Percentiles rank a stretch among this genome's conserved stretches.
phyloP scores from a whole-genome alignment of 2,113 vertebrate species.

The Oostethus manadensis region DNA sequence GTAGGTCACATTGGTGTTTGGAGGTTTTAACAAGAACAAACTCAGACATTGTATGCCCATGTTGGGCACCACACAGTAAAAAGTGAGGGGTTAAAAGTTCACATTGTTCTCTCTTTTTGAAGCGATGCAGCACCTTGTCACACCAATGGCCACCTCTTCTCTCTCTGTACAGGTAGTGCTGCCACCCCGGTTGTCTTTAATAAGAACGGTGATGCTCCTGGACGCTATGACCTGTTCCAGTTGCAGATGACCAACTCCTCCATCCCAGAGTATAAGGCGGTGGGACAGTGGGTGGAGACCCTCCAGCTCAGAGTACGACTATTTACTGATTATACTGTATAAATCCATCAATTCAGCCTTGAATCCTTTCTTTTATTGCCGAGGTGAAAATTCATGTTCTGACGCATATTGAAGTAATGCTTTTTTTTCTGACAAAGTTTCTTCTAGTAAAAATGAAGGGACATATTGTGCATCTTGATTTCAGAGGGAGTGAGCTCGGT shows the following conservation, averaged over 20 bases:
- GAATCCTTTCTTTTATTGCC: slow-evolving; percentile 10
- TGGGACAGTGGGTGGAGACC: slow-evolving; percentile 70
- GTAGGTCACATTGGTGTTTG: slow-evolving; percentile 25
- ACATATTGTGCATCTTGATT: slow-evolving; percentile 36
- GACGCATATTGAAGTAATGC: background rate
- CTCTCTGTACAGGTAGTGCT: slow-evolving; percentile 61
- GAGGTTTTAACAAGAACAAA: slow-evolving; percentile 9
- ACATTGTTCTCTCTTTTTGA: slow-evolving; percentile 1
- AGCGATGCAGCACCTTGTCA: slow-evolving; percentile 4
- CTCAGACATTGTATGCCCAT: slow-evolving; percentile 3
- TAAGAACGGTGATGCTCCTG: slow-evolving; percentile 70
- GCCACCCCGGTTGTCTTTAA: slow-evolving; percentile 68
- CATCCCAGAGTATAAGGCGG: slow-evolving; percentile 56
- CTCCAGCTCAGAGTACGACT: slow-evolving; percentile 67
- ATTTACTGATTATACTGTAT: background rate
- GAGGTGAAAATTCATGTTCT: slow-evolving; percentile 3
- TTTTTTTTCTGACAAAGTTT: slow-evolving; percentile 16
- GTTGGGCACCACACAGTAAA: slow-evolving; percentile 4
- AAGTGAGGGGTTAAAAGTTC: slow-evolving; percentile 19
- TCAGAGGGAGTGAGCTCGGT: slow-evolving; percentile 12
- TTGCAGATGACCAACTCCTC: slow-evolving; percentile 68
- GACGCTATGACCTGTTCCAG: slow-evolving; percentile 75
- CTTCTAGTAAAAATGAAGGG: slow-evolving; percentile 5
- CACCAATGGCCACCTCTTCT: slow-evolving; percentile 1
- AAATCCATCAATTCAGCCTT: background rate